Base-by-base conservation (phyloP, 1,140 invertebrate genomes). In the Lucilia cuprina region DNA sequence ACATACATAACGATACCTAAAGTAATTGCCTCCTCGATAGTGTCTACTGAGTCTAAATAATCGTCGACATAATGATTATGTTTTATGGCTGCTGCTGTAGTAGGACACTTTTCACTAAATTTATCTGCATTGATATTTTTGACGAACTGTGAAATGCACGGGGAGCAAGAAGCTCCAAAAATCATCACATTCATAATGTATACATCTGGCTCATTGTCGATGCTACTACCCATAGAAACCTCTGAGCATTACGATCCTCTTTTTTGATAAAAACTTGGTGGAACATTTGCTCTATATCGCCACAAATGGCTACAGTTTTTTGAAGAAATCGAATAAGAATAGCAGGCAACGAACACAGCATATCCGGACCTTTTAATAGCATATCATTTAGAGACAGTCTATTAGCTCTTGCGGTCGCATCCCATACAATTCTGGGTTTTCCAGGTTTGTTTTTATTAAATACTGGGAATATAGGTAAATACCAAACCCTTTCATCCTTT, bases 241-340 rank as follows among this genome's bases (percentile, higher is more conserved):
- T 82, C 70, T 90, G 88, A 0, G 84, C 85, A 14, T 83, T 75
- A n/a, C 86, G 84, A 35, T 89, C 88, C 34, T 86, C 84, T 10
- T 75, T 0, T n/a, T 85, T 12, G 7, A 91, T 86, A 41, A 5
- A 86, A 60, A 70, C 78, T 74, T 75, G 80, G 13, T 75, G 74
- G 30, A 92, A 92, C 90, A 91, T 92, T 10, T 92, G 91, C 8
- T 82, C 30, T 4, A 91, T 90, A 82, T 90, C 87, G 12, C 85
- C 86, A 21, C 35, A 83, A 7, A 89, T 83, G 0, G 87, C 88
- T 2, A 87, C 30, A 12, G 30, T 19, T 2, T 84, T 82, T 34
- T 86, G 50, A 9, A 87, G 84, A 47, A 90, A 89, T 0, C 85
- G 19, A 82, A 87, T 84, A 0, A 89, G 70, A 0, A 87, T 83